Percentiles rank a stretch among this genome's conserved stretches.
Evolutionary conservation across 2,888 invertebrate genomes (phyloP).

Genomic region (Sepioteuthis lessoniana): DNA sequence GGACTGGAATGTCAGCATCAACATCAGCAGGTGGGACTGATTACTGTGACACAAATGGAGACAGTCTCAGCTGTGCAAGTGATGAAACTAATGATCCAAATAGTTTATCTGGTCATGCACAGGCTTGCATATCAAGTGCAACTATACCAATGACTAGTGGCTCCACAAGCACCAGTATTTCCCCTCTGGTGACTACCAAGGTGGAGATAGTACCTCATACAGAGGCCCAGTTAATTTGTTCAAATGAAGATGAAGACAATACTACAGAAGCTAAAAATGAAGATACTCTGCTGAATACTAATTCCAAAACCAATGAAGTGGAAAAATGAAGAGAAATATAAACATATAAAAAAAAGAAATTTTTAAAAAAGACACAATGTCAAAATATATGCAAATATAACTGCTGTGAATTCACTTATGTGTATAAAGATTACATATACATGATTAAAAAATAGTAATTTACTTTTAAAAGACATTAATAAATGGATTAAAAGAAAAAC

Average conservation of each 20-base stretch:
- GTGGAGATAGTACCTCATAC: neutral
- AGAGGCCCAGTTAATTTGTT: neutral
- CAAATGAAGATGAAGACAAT: slow-evolving; percentile 38
- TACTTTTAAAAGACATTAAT: neutral
- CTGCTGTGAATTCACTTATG: neutral
- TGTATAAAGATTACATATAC: neutral
- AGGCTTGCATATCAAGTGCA: neutral
- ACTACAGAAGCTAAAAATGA: neutral
- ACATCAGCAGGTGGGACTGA: neutral
- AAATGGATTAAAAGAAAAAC: neutral
- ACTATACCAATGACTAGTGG: neutral
- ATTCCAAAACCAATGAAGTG: neutral
- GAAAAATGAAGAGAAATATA: neutral
- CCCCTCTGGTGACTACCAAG: neutral
- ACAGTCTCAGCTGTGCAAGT: slow-evolving; percentile 37
- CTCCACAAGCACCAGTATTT: neutral
- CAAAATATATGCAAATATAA: neutral
- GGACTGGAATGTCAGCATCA: slow-evolving; percentile 34
- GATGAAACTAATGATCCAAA: slow-evolving; percentile 40
- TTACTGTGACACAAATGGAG: slow-evolving; percentile 43
- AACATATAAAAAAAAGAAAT: neutral
- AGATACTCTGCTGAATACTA: neutral
- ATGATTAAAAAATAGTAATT: too few species aligned
- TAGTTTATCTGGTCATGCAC: neutral
- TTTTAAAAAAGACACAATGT: neutral